Percentiles rank a stretch among this genome's conserved stretches.
Evolutionary conservation across 2,797 vertebrate genomes (phyloP).

Genomic region (Coranthus polyacanthus): DNA sequence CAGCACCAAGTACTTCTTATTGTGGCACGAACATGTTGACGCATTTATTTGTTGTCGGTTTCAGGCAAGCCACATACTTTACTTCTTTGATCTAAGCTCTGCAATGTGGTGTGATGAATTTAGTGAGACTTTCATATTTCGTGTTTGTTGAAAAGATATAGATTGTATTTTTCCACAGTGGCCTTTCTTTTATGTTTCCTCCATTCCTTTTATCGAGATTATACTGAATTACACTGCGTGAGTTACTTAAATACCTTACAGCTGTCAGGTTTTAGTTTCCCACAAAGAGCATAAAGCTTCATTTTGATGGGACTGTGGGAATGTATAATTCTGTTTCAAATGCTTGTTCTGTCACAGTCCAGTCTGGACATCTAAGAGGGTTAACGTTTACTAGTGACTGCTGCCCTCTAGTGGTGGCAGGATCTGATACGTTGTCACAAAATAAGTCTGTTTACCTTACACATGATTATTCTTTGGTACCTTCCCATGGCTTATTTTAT

Average conservation of each 20-base stretch:
- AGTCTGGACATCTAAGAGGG: background rate
- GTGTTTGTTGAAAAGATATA: background rate
- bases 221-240: too few species aligned
- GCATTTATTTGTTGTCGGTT: conserved; percentile 14
- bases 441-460: too few species aligned
- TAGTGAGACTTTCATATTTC: conserved; percentile 18
- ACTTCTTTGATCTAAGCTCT: conserved; percentile 18
- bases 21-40: conserved; percentile 16
- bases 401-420: conserved; percentile 64
- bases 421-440: too few species aligned
- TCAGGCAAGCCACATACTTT: background rate
- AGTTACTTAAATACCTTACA: background rate
- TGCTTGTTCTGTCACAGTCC: background rate
- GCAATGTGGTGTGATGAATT: conserved; percentile 11
- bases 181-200: too few species aligned
- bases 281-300: conserved; percentile 18
- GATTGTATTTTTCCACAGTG: conserved; percentile 23
- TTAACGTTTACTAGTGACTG: conserved; percentile 27
- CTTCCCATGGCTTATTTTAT: background rate
- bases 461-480: background rate
- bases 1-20: background rate
- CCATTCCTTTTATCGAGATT: conserved; percentile 1
- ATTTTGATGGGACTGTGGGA: conserved; percentile 2
- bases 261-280: conserved; percentile 15
- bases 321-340: conserved; percentile 7